Evolutionary conservation across 1,140 invertebrate genomes (phyloP).

Genomic region (Heliconius melpomene): DNA sequence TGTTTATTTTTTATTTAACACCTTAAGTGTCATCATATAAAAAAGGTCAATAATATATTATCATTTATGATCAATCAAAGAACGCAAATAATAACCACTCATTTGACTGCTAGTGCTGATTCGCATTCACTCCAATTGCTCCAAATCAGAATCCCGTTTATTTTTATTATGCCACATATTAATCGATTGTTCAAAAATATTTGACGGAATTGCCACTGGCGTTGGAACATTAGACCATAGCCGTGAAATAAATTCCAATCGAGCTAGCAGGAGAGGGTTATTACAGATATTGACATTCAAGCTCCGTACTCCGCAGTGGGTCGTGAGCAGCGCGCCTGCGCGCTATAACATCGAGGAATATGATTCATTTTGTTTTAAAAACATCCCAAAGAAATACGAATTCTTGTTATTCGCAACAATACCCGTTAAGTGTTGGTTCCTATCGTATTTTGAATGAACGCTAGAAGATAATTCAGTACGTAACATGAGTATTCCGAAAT

Average conservation of each 20-base stretch:
- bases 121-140: conserved; percentile 54
- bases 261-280: conserved; percentile 45
- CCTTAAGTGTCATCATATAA: not conserved
- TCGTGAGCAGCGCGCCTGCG: conserved; percentile 54
- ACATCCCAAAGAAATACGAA: conserved; percentile 54
- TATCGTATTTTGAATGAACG: conserved; percentile 38
- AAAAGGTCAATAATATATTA: not conserved
- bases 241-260: conserved; percentile 49
- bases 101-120: conserved; percentile 29
- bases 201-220: conserved; percentile 27
- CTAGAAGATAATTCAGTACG: conserved; percentile 17
- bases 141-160: conserved; percentile 68
- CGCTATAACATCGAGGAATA: conserved; percentile 44
- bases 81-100: not conserved
- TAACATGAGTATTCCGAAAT: conserved; percentile 67
- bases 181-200: conserved; percentile 37
- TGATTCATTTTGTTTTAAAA: conserved; percentile 50
- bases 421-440: conserved; percentile 46
- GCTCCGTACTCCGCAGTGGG: conserved; percentile 44
- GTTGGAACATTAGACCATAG: conserved; percentile 31
- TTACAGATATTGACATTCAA: conserved; percentile 51
- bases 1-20: not conserved
- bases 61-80: not conserved
- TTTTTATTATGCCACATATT: conserved; percentile 50
- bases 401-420: conserved; percentile 44